Percentiles rank a stretch among this genome's conserved stretches.
phyloP scores from a whole-genome alignment of 1,140 invertebrate species.

The Teleopsis dalmanni region DNA sequence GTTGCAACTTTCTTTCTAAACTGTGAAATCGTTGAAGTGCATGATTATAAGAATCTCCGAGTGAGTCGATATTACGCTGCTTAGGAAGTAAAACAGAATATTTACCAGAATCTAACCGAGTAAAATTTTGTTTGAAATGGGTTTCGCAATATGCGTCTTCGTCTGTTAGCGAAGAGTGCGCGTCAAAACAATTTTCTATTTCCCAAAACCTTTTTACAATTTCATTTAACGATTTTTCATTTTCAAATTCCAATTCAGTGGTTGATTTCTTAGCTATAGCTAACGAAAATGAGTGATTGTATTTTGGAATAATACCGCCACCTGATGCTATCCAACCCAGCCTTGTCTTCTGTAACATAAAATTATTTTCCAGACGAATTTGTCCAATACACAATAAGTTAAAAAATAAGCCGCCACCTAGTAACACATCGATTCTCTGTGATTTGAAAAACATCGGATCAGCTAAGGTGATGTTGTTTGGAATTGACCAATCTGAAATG shows the following conservation, averaged over 20 bases:
- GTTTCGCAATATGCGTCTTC: slow-evolving; percentile 8
- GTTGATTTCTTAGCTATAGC: neutral
- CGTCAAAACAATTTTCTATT: slow-evolving; percentile 8
- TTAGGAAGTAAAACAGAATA: slow-evolving; percentile 4
- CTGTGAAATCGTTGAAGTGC: slow-evolving; percentile 1
- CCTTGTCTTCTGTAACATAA: slow-evolving; percentile 23
- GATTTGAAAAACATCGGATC: slow-evolving; percentile 20
- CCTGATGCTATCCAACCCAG: slow-evolving; percentile 33
- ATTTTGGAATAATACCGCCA: neutral
- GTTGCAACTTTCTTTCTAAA: slow-evolving; percentile 2
- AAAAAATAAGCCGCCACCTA: slow-evolving; percentile 21
- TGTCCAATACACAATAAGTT: slow-evolving; percentile 18
- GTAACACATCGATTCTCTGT: slow-evolving; percentile 20
- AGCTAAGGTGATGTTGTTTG: slow-evolving; percentile 18
- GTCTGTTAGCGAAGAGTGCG: neutral
- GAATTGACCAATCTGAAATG: slow-evolving; percentile 9
- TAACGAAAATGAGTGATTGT: neutral
- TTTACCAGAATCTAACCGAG: neutral
- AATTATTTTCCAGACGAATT: slow-evolving; percentile 19
- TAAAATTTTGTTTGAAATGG: slow-evolving; percentile 2
- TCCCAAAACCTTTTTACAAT: slow-evolving; percentile 16
- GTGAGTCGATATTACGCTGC: neutral
- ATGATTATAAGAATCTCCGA: slow-evolving; percentile 5
- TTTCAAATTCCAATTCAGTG: neutral
- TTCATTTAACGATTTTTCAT: neutral